Base-by-base conservation (phyloP, 2,888 invertebrate genomes). In the Anthrax anthrax region DNA sequence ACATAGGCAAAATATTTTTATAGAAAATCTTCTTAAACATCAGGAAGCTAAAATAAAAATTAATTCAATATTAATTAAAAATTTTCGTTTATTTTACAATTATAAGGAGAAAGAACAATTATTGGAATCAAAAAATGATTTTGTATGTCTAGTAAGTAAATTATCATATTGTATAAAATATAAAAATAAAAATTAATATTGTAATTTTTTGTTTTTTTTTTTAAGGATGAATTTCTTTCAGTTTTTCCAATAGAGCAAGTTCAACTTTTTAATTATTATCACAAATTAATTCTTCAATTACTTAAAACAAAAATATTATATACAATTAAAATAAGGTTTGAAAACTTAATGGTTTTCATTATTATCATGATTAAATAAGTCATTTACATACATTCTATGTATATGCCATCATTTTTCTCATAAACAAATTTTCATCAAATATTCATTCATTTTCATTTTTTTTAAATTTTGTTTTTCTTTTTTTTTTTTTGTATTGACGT, bases 231-330 rank as follows among this genome's bases (percentile, higher is more conserved):
- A 43, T 39, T 38, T 44, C 45, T 38, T 43, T 50, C 52, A 32
- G 45, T 17, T 32, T 60, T 57, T 51, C 60, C 62, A 19, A 51
- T 69, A 51, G 69, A 61, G 47, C 75, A 72, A 56, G 63, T 64
- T 14, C 51, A 52, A 39, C 72, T 71, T 53, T 76, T 72, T 67
- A 69, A 69, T 6, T 71, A 69, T 39, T 77, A 74, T 58, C 72
- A 73, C 49, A 61, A 66, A 61, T 58, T 55, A 44, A 57, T 66
- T 38, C 63, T 65, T 48, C 53, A 57, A 19, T 43, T 66, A 44
- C 58, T 65, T 50, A 54, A 52, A 48, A 50, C 52, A 12, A 62
- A 64, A 55, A 56, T 64, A 38, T 57, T 59, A 1, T 48, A 55
- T 46, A 56, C 65, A 17, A 58, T 63, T 54, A 56, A 58, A 54